Conservation (phyloP, 2,888 invertebrate species). For the Philaethria dido region DNA sequence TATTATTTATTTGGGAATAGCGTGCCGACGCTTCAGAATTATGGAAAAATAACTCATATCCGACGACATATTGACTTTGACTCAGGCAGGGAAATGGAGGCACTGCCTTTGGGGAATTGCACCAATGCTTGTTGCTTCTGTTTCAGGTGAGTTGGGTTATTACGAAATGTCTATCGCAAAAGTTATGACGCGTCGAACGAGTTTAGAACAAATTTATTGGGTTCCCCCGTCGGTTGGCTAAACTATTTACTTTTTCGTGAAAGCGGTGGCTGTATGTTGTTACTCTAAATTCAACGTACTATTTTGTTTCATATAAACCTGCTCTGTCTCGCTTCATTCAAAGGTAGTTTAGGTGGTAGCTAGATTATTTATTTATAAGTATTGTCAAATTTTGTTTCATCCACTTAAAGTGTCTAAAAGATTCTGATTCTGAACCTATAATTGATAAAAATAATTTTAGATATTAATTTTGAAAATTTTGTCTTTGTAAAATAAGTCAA, state of each 20-base stretch:
- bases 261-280: background rate
- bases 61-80: conserved; percentile 77
- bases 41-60: conserved; percentile 81
- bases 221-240: conserved; percentile 31
- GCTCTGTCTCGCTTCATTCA: too few species aligned
- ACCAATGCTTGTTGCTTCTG: conserved; percentile 57
- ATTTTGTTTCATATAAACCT: too few species aligned
- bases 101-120: conserved; percentile 73
- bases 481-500: too few species aligned
- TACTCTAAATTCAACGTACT: background rate
- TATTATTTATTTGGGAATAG: conserved; percentile 83
- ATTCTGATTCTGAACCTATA: too few species aligned
- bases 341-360: too few species aligned
- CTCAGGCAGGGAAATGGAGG: conserved; percentile 64
- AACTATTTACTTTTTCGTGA: conserved; percentile 17
- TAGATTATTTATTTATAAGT: too few species aligned
- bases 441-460: too few species aligned
- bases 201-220: conserved; percentile 39
- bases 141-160: conserved; percentile 44
- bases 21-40: conserved; percentile 60
- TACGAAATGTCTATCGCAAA: conserved; percentile 39
- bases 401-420: too few species aligned
- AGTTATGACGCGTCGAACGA: conserved; percentile 41
- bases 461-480: too few species aligned
- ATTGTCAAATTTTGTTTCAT: too few species aligned